phyloP scores from a whole-genome alignment of 2,113 vertebrate genomes.

The Anarrhichthys ocellatus region DNA sequence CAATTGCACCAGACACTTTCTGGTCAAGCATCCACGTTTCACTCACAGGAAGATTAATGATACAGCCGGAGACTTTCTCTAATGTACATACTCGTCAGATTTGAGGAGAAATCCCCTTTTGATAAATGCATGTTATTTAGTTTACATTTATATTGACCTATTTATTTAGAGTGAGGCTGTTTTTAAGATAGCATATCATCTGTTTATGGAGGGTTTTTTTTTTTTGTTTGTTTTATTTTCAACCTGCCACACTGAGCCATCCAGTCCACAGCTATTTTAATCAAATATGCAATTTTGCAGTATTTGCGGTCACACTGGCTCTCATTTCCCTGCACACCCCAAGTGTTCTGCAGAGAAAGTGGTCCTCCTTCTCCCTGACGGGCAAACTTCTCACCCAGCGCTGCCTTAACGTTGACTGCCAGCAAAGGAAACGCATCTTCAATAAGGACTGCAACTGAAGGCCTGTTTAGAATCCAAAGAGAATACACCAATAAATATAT shows the following conservation, averaged over 20 bases:
- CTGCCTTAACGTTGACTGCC: conserved; percentile 75
- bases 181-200: conserved; percentile 43
- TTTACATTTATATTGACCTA: conserved; percentile 66
- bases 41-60: neutral
- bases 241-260: conserved; percentile 79
- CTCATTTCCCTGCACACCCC: conserved; percentile 31
- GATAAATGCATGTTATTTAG: conserved; percentile 20
- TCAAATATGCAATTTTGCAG: conserved; percentile 63
- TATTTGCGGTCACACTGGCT: conserved; percentile 36
- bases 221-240: conserved; percentile 24
- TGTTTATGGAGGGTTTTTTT: conserved; percentile 23
- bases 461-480: conserved; percentile 58
- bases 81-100: conserved; percentile 12
- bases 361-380: conserved; percentile 45
- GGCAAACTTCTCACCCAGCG: conserved; percentile 37
- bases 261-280: conserved; percentile 46
- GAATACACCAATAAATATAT: conserved; percentile 21
- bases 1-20: neutral
- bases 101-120: neutral
- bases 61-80: neutral
- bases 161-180: conserved; percentile 66
- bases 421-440: conserved; percentile 42
- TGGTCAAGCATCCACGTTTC: conserved; percentile 9
- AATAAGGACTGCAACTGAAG: conserved; percentile 25
- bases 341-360: conserved; percentile 44